These are phyloP conservation scores for Brachystomella parvula DNA, from an alignment of 1,140 invertebrate genomes.

Conservation along the genomic window DNA sequence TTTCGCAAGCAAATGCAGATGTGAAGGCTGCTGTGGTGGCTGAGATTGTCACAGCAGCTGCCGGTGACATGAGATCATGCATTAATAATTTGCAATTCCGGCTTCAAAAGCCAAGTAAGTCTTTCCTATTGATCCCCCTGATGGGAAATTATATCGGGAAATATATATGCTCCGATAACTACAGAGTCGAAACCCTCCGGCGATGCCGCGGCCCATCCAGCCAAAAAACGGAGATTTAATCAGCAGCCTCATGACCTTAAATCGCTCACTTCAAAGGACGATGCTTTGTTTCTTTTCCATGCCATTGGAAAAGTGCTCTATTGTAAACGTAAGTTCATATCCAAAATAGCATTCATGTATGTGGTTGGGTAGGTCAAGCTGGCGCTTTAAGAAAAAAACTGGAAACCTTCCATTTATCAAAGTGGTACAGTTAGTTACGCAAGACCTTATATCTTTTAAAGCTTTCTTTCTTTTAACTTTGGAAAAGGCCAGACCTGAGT, in stretches of 20 bases:
- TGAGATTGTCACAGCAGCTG: slow-evolving; percentile 14
- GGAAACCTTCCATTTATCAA: not conserved
- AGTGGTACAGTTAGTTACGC: too few species aligned
- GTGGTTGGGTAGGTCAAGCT: not conserved
- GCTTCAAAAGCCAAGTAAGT: slow-evolving; percentile 21
- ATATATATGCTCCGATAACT: not conserved
- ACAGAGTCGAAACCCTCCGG: not conserved
- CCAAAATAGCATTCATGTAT: not conserved
- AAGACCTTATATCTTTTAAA: not conserved
- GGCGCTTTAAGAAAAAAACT: not conserved
- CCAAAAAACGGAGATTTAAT: not conserved
- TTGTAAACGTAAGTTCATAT: slow-evolving; percentile 25
- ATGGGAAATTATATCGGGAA: not conserved
- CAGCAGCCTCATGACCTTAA: not conserved
- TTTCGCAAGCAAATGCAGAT: slow-evolving; percentile 11
- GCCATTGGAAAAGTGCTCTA: slow-evolving; percentile 36
- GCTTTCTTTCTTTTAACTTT: slow-evolving; percentile 3
- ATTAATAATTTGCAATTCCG: slow-evolving; percentile 33
- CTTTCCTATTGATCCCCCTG: not conserved
- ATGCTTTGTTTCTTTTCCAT: slow-evolving; percentile 28
- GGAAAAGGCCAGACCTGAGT: too few species aligned
- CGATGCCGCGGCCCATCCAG: not conserved
- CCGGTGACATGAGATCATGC: slow-evolving; percentile 31
- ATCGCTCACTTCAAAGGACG: slow-evolving; percentile 16
- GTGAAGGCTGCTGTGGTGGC: slow-evolving; percentile 8